Evolutionary conservation across 1,140 invertebrate species (phyloP).

Genomic region (Scaptomyza pallida): DNA sequence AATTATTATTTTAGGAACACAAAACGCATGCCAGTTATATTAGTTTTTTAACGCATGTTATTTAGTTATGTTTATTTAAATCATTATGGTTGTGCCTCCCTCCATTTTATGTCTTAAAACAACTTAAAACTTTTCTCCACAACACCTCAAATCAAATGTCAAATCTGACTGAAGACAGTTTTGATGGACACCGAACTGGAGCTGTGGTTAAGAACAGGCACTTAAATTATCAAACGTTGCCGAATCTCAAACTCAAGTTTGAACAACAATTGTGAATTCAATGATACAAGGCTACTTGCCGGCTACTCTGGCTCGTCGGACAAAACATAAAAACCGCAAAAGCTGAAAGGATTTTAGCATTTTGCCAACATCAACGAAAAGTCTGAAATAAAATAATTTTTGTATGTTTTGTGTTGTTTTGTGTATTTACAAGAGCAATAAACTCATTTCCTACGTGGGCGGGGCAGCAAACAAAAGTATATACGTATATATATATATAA

Average conservation of each 20-base stretch:
- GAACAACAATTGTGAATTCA: constrained; percentile 44
- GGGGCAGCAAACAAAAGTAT: not conserved
- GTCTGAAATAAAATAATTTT: constrained; percentile 15
- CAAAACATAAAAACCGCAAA: constrained; percentile 53
- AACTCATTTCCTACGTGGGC: constrained; percentile 56
- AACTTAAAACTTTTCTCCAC: not conserved
- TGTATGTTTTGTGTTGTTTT: constrained; percentile 8
- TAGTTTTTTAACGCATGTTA: no score
- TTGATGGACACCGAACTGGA: constrained; percentile 18
- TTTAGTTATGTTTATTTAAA: no score
- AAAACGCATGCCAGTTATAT: no score
- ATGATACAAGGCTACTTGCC: constrained; percentile 46
- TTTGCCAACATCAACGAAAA: constrained; percentile 59
- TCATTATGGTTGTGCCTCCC: no score
- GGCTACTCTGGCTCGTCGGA: constrained; percentile 36
- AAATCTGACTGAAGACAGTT: constrained; percentile 21
- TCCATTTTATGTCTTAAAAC: no score
- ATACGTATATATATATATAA: no score
- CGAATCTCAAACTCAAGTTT: constrained; percentile 29
- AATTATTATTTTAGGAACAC: no score
- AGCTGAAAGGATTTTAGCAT: constrained; percentile 70
- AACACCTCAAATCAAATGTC: constrained; percentile 23
- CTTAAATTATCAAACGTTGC: constrained; percentile 42
- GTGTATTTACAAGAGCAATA: constrained; percentile 68
- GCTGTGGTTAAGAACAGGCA: constrained; percentile 27